phyloP scores from a whole-genome alignment of 2,888 invertebrate genomes.

The Acrobasis repandana region DNA sequence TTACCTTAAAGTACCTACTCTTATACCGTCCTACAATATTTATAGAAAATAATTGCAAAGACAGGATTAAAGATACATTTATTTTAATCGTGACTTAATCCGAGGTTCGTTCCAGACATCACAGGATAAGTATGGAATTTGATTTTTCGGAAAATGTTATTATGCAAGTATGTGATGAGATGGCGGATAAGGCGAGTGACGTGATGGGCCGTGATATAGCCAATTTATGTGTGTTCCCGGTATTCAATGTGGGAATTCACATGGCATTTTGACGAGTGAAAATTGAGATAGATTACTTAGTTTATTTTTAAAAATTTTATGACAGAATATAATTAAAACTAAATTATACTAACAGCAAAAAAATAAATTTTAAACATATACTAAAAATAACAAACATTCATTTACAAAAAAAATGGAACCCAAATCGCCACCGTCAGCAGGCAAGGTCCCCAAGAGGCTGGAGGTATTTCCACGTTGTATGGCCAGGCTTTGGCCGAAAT shows the following conservation, averaged over 20 bases:
- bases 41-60: not conserved
- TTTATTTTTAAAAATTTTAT: too few species aligned
- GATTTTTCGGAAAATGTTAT: constrained; percentile 15
- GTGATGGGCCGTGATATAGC: constrained; percentile 18
- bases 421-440: too few species aligned
- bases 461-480: too few species aligned
- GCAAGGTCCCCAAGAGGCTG: too few species aligned
- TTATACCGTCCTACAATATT: too few species aligned
- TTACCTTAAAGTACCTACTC: too few species aligned
- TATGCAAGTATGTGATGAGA: constrained; percentile 15
- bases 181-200: constrained; percentile 11
- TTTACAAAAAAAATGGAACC: too few species aligned
- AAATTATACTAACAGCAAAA: too few species aligned
- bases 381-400: too few species aligned
- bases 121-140: constrained; percentile 4
- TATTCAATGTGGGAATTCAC: not conserved
- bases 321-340: too few species aligned
- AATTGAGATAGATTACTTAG: not conserved
- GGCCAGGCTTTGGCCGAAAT: too few species aligned
- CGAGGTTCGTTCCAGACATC: not conserved
- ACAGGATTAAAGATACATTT: not conserved
- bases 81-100: not conserved
- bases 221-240: constrained; percentile 4
- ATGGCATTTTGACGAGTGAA: not conserved
- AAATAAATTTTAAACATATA: too few species aligned